phyloP scores from a whole-genome alignment of 2,888 invertebrate species.

The Suillia variegata region DNA sequence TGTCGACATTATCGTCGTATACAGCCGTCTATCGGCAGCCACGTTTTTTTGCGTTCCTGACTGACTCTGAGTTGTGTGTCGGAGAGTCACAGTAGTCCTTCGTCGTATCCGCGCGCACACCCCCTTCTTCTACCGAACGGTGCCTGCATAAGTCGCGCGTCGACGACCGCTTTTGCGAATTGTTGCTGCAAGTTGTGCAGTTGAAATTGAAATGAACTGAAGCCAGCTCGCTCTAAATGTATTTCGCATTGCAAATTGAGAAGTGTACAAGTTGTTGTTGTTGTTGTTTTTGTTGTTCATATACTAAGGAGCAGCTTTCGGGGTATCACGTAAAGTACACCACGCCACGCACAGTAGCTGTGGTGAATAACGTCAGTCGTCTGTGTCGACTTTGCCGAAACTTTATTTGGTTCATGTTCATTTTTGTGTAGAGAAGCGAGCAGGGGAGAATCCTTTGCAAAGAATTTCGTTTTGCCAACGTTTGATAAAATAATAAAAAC shows the following conservation, averaged over 20 bases:
- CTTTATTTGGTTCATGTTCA: too few relatives aligned
- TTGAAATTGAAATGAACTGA: neutral
- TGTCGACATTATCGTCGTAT: neutral
- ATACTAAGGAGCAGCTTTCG: neutral
- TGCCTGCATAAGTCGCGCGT: neutral
- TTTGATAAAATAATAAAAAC: too few relatives aligned
- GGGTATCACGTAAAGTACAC: neutral
- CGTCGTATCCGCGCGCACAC: neutral
- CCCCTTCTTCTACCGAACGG: neutral
- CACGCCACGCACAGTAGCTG: too few relatives aligned
- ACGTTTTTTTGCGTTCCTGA: too few relatives aligned
- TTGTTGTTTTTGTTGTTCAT: neutral
- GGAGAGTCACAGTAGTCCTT: neutral
- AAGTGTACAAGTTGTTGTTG: neutral
- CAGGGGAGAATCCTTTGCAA: too few relatives aligned
- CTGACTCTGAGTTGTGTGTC: too few relatives aligned
- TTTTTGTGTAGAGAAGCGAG: too few relatives aligned
- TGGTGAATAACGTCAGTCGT: too few relatives aligned
- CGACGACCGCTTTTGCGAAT: neutral
- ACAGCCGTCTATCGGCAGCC: too few relatives aligned
- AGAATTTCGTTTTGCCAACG: too few relatives aligned
- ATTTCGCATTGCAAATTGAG: neutral
- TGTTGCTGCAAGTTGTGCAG: neutral
- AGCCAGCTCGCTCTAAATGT: neutral
- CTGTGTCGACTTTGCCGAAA: too few relatives aligned